Conservation (phyloP, 2,888 invertebrate genomes). For the Drosophila hawaiiensis region DNA sequence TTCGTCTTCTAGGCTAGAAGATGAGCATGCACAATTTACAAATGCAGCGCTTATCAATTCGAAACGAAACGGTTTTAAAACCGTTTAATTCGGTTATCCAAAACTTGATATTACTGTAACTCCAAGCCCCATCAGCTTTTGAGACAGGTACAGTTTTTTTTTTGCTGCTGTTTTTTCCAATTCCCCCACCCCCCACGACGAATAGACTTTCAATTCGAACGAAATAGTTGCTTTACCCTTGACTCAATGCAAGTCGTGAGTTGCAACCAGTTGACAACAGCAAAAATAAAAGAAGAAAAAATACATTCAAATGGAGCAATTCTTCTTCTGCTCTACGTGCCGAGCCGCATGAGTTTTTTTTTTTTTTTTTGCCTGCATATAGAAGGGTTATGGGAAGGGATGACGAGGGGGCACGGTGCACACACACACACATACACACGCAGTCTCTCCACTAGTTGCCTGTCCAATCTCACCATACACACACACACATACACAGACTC, state of each 20-base stretch:
- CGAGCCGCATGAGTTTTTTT: slow-evolving; percentile 36
- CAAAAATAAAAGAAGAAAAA: slow-evolving; percentile 26
- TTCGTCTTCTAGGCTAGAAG: slow-evolving; percentile 6
- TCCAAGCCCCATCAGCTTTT: background rate
- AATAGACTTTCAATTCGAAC: slow-evolving; percentile 38
- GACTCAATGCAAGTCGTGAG: slow-evolving; percentile 27
- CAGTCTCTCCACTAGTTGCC: slow-evolving; percentile 69
- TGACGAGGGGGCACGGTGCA: slow-evolving; percentile 41
- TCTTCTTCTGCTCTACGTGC: slow-evolving; percentile 45
- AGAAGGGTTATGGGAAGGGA: background rate
- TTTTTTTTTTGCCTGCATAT: slow-evolving; percentile 3
- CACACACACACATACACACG: slow-evolving; percentile 37
- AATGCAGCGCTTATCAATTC: slow-evolving; percentile 17
- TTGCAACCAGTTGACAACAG: slow-evolving; percentile 43
- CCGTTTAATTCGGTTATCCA: slow-evolving; percentile 6
- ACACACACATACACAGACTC: slow-evolving; percentile 24
- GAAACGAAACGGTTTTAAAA: slow-evolving; percentile 17
- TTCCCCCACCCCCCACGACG: background rate
- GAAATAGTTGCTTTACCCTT: slow-evolving; percentile 37
- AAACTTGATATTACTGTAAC: slow-evolving; percentile 1
- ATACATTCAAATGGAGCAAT: slow-evolving; percentile 25
- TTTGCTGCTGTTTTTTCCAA: background rate
- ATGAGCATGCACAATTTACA: slow-evolving; percentile 5
- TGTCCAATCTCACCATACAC: slow-evolving; percentile 2
- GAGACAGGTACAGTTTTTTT: slow-evolving; percentile 27